These are phyloP conservation scores for Vimba vimba DNA, from an alignment of 2,113 vertebrate genomes.

Conservation along the genomic window DNA sequence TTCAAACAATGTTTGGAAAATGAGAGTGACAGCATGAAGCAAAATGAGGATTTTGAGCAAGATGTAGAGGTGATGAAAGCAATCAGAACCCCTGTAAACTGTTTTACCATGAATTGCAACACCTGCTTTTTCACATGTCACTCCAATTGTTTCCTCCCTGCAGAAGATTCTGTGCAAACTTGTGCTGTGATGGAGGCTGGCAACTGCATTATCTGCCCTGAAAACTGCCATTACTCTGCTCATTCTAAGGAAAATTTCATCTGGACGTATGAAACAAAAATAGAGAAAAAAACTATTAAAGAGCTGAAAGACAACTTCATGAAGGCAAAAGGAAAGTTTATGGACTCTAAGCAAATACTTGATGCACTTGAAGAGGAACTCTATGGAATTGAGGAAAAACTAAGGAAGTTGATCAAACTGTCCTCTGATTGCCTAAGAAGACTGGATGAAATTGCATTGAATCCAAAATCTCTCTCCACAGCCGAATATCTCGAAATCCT, in stretches of 20 bases:
- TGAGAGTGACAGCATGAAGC: conserved; percentile 38
- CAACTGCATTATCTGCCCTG: conserved; percentile 19
- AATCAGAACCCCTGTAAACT: conserved; percentile 3
- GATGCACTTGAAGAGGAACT: conserved; percentile 42
- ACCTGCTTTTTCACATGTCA: conserved; percentile 55
- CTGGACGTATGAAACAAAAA: conserved; percentile 51
- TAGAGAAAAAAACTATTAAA: conserved; percentile 42
- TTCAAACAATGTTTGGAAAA: conserved; percentile 46
- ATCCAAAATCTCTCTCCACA: conserved; percentile 54
- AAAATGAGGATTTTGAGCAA: conserved; percentile 55
- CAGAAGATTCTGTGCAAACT: neutral
- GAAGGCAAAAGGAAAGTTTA: conserved; percentile 44
- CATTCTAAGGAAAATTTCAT: conserved; percentile 43
- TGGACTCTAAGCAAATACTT: conserved; percentile 49
- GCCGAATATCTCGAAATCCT: conserved; percentile 51
- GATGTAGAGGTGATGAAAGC: conserved; percentile 47
- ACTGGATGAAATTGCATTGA: conserved; percentile 59
- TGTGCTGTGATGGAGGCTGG: conserved; percentile 53
- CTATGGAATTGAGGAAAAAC: neutral
- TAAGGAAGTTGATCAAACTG: conserved; percentile 41
- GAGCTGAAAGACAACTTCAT: conserved; percentile 58
- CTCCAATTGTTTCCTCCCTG: conserved; percentile 45
- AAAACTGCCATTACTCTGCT: conserved; percentile 38
- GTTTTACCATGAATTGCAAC: conserved; percentile 49
- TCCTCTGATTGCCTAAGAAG: conserved; percentile 49